phyloP scores from a whole-genome alignment of 2,888 invertebrate genomes.

The Apocheima hispidaria region DNA sequence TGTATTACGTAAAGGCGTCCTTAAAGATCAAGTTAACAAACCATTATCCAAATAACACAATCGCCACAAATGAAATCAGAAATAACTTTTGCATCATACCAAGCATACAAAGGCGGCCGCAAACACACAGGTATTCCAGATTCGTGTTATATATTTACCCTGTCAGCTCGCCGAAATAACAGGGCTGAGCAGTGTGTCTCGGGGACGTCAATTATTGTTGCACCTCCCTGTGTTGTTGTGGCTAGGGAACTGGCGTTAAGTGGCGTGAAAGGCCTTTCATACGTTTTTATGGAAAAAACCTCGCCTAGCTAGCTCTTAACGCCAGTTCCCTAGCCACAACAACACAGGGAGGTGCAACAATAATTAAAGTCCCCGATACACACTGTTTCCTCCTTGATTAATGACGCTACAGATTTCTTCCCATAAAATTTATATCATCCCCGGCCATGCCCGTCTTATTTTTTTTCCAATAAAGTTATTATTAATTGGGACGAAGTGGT shows the following conservation, averaged over 20 bases:
- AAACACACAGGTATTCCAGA: slow-evolving; percentile 28
- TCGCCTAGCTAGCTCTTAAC: no score
- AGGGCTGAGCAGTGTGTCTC: slow-evolving; percentile 49
- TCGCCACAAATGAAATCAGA: no score
- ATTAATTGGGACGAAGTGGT: no score
- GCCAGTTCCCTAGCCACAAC: slow-evolving; percentile 52
- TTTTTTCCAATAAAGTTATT: no score
- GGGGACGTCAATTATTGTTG: slow-evolving; percentile 71
- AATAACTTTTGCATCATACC: no score
- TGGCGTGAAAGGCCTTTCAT: neutral
- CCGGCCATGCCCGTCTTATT: no score
- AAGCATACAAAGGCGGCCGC: neutral
- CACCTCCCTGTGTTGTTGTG: slow-evolving; percentile 46
- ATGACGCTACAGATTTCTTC: no score
- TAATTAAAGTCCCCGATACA: slow-evolving; percentile 69
- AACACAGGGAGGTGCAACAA: slow-evolving; percentile 52
- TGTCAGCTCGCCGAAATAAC: slow-evolving; percentile 59
- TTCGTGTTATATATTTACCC: slow-evolving; percentile 45
- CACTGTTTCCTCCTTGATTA: no score
- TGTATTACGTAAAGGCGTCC: no score
- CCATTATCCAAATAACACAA: neutral
- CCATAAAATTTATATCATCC: no score
- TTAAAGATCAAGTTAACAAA: no score
- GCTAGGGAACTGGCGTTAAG: slow-evolving; percentile 49
- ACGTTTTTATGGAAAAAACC: neutral